phyloP scores from a whole-genome alignment of 2,113 vertebrate species.

The Psittacus erithacus region DNA sequence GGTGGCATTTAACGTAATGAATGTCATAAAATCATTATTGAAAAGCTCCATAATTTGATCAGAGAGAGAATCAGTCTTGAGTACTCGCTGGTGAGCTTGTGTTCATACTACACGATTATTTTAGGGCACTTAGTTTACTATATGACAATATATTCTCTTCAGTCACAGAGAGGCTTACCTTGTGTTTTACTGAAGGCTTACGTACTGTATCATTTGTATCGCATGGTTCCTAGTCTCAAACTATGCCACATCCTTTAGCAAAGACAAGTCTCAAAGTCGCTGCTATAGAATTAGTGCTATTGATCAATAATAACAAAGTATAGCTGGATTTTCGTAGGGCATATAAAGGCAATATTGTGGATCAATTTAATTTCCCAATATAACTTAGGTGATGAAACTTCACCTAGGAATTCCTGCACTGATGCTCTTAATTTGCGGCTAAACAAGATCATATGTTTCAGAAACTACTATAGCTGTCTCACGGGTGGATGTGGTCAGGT shows the following conservation, averaged over 20 bases:
- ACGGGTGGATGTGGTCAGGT: not conserved
- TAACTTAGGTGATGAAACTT: not conserved
- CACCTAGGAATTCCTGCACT: not conserved
- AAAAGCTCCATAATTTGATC: conserved; percentile 63
- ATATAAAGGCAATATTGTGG: not conserved
- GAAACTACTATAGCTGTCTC: not conserved
- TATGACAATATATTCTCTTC: not conserved
- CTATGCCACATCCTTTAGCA: not conserved
- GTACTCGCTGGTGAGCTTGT: not conserved
- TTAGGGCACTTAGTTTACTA: not conserved
- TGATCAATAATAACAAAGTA: not conserved
- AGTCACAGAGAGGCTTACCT: not conserved
- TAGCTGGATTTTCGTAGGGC: not conserved
- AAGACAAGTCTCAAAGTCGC: not conserved
- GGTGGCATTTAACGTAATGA: conserved; percentile 54
- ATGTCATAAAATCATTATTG: conserved; percentile 50
- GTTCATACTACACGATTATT: not conserved
- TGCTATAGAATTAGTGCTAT: not conserved
- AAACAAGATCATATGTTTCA: not conserved
- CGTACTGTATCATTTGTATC: not conserved
- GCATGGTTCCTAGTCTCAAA: not conserved
- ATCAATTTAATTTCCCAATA: not conserved
- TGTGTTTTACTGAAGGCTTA: not conserved
- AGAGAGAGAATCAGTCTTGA: conserved; percentile 20
- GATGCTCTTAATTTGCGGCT: not conserved